phyloP scores from a whole-genome alignment of 2,113 vertebrate genomes.

The Xyrauchen texanus region DNA sequence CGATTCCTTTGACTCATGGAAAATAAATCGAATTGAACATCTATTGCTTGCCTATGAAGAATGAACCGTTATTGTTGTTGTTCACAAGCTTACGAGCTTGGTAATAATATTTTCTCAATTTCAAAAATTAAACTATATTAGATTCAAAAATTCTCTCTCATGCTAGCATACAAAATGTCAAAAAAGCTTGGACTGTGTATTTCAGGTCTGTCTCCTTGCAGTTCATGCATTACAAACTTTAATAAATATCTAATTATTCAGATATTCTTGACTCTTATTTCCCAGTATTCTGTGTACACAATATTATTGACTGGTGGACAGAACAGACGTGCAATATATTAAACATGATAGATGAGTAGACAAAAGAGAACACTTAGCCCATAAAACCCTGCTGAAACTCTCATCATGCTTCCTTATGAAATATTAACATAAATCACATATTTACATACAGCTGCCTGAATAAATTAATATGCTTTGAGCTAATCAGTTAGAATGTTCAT shows the following conservation, averaged over 20 bases:
- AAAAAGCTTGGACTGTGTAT: too few species aligned
- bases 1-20: constrained; percentile 11
- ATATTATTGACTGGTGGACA: too few species aligned
- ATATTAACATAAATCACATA: background rate
- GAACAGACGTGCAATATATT: background rate
- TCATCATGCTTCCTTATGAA: background rate
- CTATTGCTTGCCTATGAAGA: background rate
- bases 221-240: background rate
- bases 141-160: background rate
- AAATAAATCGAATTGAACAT: constrained; percentile 17
- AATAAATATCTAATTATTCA: background rate
- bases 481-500: background rate
- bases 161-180: background rate
- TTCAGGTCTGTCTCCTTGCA: background rate
- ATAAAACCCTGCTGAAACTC: background rate
- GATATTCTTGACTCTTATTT: background rate
- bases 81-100: background rate
- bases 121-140: background rate
- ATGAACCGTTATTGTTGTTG: background rate
- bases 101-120: background rate
- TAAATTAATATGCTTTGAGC: background rate
- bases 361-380: background rate
- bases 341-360: background rate
- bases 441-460: background rate
- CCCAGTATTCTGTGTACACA: too few species aligned